These are phyloP conservation scores for Nomada fucata DNA, from an alignment of 2,888 invertebrate species.

Conservation along the genomic window DNA sequence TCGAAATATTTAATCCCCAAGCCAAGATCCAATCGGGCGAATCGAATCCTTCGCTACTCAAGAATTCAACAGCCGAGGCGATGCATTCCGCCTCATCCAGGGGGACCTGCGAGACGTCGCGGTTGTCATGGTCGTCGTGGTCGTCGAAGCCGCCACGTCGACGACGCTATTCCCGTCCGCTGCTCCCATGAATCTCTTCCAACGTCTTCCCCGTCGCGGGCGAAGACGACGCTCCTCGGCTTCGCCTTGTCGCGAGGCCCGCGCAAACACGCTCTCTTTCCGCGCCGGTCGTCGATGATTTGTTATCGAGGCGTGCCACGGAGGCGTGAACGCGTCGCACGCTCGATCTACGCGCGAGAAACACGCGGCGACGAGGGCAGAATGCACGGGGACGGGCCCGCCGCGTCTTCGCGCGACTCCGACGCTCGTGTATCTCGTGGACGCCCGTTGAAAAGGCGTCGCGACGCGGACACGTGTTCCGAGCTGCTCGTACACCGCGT, in stretches of 20 bases:
- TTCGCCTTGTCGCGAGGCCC: constrained; percentile 23
- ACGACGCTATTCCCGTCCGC: constrained; percentile 72
- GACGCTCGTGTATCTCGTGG: constrained; percentile 15
- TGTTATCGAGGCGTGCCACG: constrained; percentile 79
- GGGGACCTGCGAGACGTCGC: constrained; percentile 44
- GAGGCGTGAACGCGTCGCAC: constrained; percentile 72
- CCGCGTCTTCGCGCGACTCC: constrained; percentile 3
- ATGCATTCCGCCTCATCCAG: constrained; percentile 62
- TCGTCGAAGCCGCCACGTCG: constrained; percentile 61
- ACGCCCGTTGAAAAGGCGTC: constrained; percentile 38
- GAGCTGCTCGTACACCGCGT: constrained; percentile 9
- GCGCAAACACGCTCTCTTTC: constrained; percentile 14
- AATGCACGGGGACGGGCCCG: constrained; percentile 4
- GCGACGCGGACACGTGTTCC: constrained; percentile 65
- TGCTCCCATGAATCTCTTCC: constrained; percentile 69
- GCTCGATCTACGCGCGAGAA: constrained; percentile 69
- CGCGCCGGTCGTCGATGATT: constrained; percentile 75
- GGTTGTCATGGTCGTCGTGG: constrained; percentile 36
- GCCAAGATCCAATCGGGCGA: constrained; percentile 8
- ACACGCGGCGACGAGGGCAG: constrained; percentile 22
- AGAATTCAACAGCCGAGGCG: constrained; percentile 63
- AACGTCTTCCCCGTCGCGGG: constrained; percentile 40
- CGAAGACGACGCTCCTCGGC: constrained; percentile 19
- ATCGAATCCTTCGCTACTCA: constrained; percentile 39
- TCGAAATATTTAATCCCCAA: no score